Base-by-base conservation (phyloP, 2,113 vertebrate genomes). In the Arothron firmamentum region DNA sequence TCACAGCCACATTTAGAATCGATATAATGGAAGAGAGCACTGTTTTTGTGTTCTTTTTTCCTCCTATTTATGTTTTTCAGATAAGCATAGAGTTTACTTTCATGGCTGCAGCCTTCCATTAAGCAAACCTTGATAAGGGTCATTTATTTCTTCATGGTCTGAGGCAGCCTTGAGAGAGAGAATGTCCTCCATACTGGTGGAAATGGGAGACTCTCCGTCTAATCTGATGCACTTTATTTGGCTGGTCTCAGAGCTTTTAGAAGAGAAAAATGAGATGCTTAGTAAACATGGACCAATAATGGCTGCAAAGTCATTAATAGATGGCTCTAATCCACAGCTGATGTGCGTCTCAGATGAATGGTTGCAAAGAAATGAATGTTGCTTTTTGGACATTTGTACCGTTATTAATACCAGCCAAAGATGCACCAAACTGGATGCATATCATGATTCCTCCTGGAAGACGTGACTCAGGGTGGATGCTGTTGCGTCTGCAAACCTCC, bases 141-240 rank as follows among this genome's bases (percentile, higher is more conserved):
- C 72, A 84, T 87, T 66, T 79, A 56, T 84, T 80, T 84, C 72
- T 61, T 79, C 77, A 66, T 66, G 74, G 66, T 69, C 63, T 41
- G 58, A 75, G 34, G 50, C 65, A 67, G 67, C 73, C 6, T 17
- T 41, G 55, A 59, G 57, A 59, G 67, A 78, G 10, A 31, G 20
- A 43, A 38, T 5, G 11, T 10, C 34, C 34, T 38, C 34, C 34
- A 38, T 38, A 38, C 34, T 38, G 31, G 5, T 34, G 31, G 31
- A 34, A 6, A 34, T 34, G 34, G 34, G 2, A 38, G 34, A 12
- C 34, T 38, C 34, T 12, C 9, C 11, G 8, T 38, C 34, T 3
- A 11, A 12, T 38, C 11, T 38, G 34, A 38, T 11, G 34, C 34
- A 38, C 34, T 38, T 38, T 38, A 12, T 38, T 38, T 38, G 10